Base-by-base conservation (phyloP, 2,797 vertebrate genomes). In the Intellagama lesueurii region DNA sequence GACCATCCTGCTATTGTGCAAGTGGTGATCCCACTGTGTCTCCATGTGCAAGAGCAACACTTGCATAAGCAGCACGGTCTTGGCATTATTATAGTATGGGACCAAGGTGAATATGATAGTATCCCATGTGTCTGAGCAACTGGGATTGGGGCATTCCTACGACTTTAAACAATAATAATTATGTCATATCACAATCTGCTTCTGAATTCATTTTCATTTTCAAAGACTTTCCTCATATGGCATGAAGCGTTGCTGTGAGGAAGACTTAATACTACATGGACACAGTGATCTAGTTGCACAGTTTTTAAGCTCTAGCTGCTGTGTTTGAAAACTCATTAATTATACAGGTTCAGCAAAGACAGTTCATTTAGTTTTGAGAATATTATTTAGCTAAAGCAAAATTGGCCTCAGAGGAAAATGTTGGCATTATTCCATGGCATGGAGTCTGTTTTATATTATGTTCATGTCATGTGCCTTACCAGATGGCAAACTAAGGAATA, bases 401-500 rank as follows among this genome's bases (percentile, higher is more conserved):
- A 92, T 90, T 60, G 93, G 89, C 91, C 26, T 93, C 80, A 90
- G 82, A 92, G 85, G 78, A 90, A 92, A 93, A 94, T 0, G 2
- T 80, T 88, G 92, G 88, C 90, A 93, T 95, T 93, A 90, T 90
- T 80, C 94, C 87, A 35, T 88, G 85, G 87, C 92, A 92, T 91
- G 90, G 91, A 78, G n/a, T 56, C 60, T 0, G 83, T 92, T 96
- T 96, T 91, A 92, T 92, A 68, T 94, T 91, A 89, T 93, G 90
- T 86, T 73, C 32, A 94, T 95, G 91, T 89, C 56, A 86, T 78
- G 52, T 60, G 47, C 90, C 90, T 94, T 80, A 93, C 90, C 73
- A 90, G 93, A 92, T 93, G 93, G 93, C 92, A 94, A 95, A 89
- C 87, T 92, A 92, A 86, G 6, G 22, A 94, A 92, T 87, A 4